These are phyloP conservation scores for Brenthis ino DNA, from an alignment of 2,888 invertebrate species.

Conservation along the genomic window DNA sequence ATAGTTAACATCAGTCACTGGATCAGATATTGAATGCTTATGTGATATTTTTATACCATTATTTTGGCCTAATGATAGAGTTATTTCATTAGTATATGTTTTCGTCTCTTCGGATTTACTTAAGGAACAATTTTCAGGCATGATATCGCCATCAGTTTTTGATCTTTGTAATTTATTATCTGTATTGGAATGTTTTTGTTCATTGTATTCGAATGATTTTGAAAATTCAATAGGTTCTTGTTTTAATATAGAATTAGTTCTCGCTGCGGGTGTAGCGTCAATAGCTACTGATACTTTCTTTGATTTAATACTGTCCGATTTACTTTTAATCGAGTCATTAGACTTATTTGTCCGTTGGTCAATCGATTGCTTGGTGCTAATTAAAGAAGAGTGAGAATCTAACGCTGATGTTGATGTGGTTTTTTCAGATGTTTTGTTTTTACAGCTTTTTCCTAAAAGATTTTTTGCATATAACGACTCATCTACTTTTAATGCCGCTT, in stretches of 20 bases:
- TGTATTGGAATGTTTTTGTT: constrained; percentile 60
- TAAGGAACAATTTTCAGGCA: constrained; percentile 36
- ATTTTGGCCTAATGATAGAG: constrained; percentile 58
- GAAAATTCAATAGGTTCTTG: constrained; percentile 90
- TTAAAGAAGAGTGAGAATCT: constrained; percentile 71
- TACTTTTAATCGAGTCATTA: constrained; percentile 72
- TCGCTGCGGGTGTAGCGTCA: constrained; percentile 89
- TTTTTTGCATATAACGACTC: constrained; percentile 49
- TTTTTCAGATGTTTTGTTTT: constrained; percentile 72
- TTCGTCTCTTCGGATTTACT: constrained; percentile 44
- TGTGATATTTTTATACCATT: constrained; percentile 81
- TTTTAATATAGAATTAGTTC: constrained; percentile 87
- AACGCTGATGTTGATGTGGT: constrained; percentile 74
- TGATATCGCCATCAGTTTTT: constrained; percentile 70
- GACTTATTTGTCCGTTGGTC: constrained; percentile 65
- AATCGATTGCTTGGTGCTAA: constrained; percentile 62
- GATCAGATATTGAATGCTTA: constrained; percentile 86
- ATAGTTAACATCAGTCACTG: constrained; percentile 83
- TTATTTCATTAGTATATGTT: constrained; percentile 69
- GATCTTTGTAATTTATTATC: constrained; percentile 64
- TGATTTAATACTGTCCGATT: constrained; percentile 74
- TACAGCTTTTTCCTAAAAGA: constrained; percentile 51
- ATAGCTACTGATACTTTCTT: constrained; percentile 89
- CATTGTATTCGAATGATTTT: constrained; percentile 82
- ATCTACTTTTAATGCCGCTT: constrained; percentile 50